Base-by-base conservation (phyloP, 2,113 vertebrate species). In the Smithornis capensis region DNA sequence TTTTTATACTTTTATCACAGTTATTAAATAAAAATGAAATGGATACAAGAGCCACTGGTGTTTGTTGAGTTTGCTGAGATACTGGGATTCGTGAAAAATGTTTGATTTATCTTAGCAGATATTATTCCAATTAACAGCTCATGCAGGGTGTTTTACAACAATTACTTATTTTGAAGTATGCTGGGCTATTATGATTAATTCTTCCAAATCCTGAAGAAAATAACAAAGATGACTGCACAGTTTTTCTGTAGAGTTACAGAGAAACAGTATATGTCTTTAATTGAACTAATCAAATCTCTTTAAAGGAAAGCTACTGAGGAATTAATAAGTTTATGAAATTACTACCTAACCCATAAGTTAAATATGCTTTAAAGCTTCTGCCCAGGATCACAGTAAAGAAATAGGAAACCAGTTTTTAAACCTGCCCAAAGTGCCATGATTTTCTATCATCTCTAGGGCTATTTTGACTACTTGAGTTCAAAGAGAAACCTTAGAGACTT, bases 51-150 rank as follows among this genome's bases (percentile, higher is more conserved):
- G 8, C 21, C 50, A 52, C 29, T 25, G 44, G 56, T 62, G 27
- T 12, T 74, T 93, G 7, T 8, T 90, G 40, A 78, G 24, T 91
- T 85, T 76, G 14, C 25, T 65, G n/a, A 76, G n/a, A 87, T 19
- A 53, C 28, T 69, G 9, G 4, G 12, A 62, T 65, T n/a, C n/a
- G 19, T 93, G 71, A 73, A 79, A 83, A 71, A 24, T 8, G 6
- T 21, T 31, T 55, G 8, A 21, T 84, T 87, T 95, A 33, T 83
- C 47, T 92, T 87, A 55, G 21, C 2, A 14, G 14, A 7, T 82
- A 35, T 87, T 94, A 87, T 82, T 94, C 53, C 81, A 79, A 42
- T 96, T 87, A 95, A 69, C 45, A 87, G 37, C 33, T 83, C 40
- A 49, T 29, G 12, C 12, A 38, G 13, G 40, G 38, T 91, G 17